Evolutionary conservation across 2,888 invertebrate species (phyloP), one percentile per base, ranked within the genome.

Genomic region (Gari tellinella): DNA sequence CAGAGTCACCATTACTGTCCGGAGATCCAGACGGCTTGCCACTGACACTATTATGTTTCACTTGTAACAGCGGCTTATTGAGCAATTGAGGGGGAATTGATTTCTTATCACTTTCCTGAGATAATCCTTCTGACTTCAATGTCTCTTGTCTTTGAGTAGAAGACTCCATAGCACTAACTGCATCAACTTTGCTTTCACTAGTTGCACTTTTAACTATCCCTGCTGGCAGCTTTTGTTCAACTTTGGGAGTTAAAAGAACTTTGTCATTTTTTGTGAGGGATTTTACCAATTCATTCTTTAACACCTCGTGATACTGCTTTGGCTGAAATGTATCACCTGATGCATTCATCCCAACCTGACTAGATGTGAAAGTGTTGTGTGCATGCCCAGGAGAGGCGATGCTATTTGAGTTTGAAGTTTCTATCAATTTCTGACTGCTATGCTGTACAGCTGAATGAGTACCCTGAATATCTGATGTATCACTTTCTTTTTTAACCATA

Each of bases 1-100:
- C 89, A 38, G 87, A 86, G 62, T 86, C 87, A 19, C 78, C 75
- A 53, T 78, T 75, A 75, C 81, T 82, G 62, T 79, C 78, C n/a
- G 74, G 74, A 19, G 78, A 69, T 31, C 75, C 68, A 43, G 79
- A 74, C 25, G 74, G 67, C 48, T 74, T 70, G 38, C 66, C 56
- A 64, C 62, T 45, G 25, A 57, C 64, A 75, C 69, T 77, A 51
- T 77, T 70, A 65, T 80, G 80, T 62, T 80, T 80, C 41, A 79
- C 74, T 68, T 75, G 76, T 62, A 76, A 60, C 66, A 76, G 73
- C 46, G 81, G 80, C 74, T 78, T 80, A 77, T 84, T 84, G 84
- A 84, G 84, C 84, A 84, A 84, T 65, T 82, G 81, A 69, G 70
- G 61, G 63, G 79, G 79, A 79, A 79, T 79, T 63, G 79, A 63